Base-by-base conservation (phyloP, 2,888 invertebrate species). In the Synanthedon myopaeformis region DNA sequence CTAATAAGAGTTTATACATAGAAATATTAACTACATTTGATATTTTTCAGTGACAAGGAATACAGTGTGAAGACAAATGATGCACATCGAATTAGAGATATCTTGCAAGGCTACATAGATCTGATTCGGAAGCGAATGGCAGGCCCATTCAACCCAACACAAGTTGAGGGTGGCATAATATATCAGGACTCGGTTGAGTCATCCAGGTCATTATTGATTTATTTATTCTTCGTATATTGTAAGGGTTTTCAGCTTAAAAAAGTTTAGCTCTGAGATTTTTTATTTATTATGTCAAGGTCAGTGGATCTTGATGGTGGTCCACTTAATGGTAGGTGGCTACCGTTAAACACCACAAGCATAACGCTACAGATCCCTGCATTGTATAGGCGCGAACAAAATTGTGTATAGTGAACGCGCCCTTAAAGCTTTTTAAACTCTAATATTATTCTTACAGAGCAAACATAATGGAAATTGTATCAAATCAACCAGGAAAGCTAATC, bases 21-120 rank as follows among this genome's bases (percentile, higher is more conserved):
- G n/a, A n/a, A n/a, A n/a, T n/a, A 35, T 35, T 10, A 10, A 35
- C 2, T 10, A 45, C 11, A 49, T 49, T 6, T 17, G 11, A 17
- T 14, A 52, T 8, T 56, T 51, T 60, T 10, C 60, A 96, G 98
- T 48, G 98, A 99, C 74, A 94, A 95, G 66, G 98, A 98, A 80
- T 99, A 99, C 87, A 95, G 96, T 42, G 98, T 99, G 49, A 99
- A 99, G 82, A 99, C 99, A 0, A 95, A 96, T 41, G 98, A 98
- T 79, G 98, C 98, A 3, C 97, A 96, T 76, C 98, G 98, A 74
- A 99, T 99, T 67, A 93, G 97, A 2, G 97, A 98, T 73, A 92
- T 99, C 53, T 95, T 99, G 69, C 95, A 97, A 61, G 98, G 98
- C 42, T 99, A 99, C 82, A 99, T 99, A 70, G 99, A 99, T 79